Conservation (phyloP, 2,888 invertebrate genomes). For the Sepiola atlantica region DNA sequence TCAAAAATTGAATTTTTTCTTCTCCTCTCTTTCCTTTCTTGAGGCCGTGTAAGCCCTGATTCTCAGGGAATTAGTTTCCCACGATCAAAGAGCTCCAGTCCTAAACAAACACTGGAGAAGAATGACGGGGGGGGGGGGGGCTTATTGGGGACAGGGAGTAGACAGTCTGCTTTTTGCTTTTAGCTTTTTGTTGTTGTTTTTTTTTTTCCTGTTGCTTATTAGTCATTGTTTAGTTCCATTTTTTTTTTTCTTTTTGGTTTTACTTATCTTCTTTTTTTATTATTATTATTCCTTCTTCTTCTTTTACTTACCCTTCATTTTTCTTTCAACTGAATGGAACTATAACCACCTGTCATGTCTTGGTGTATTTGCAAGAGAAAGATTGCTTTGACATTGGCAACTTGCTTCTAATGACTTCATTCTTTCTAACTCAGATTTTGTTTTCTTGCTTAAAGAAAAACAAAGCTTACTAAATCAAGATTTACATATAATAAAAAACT, state of each 20-base stretch:
- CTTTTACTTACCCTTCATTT: not conserved
- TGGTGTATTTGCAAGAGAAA: not conserved
- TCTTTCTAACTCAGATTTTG: not conserved
- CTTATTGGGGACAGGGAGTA: not conserved
- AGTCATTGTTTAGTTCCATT: not conserved
- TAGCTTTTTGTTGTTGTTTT: not conserved
- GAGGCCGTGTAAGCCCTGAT: not conserved
- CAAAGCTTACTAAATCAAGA: not conserved
- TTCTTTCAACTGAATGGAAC: not conserved
- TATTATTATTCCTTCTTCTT: not conserved
- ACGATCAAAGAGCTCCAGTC: constrained; percentile 24
- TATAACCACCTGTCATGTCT: constrained; percentile 32
- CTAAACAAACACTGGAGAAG: not conserved
- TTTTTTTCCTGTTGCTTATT: not conserved
- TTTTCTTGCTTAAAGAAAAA: not conserved
- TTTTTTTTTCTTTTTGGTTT: not conserved
- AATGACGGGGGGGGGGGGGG: not conserved
- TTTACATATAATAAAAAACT: not conserved
- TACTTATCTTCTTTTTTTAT: too few species aligned
- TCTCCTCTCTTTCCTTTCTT: not conserved
- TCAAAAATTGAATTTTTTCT: not conserved
- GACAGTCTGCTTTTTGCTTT: not conserved
- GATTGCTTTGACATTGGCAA: not conserved
- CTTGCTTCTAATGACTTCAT: not conserved
- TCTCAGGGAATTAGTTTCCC: constrained; percentile 10